Evolutionary conservation across 1,140 invertebrate species (phyloP), one percentile per base, ranked within the genome.

Genomic region (Zaprionus capensis): DNA sequence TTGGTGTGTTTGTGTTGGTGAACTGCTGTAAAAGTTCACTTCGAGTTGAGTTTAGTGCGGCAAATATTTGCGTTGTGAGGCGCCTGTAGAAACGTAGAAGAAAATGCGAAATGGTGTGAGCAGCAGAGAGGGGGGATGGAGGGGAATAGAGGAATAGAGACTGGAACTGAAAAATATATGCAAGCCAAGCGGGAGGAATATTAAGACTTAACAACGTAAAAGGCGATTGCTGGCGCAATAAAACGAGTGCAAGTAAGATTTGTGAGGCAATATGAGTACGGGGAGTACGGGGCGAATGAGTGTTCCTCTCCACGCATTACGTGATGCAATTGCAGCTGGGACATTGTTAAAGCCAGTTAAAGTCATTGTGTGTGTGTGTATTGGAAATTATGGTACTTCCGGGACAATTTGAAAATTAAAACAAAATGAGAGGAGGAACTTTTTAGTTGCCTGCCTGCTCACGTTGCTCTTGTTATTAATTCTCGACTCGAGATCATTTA

Each of bases 21-120:
- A 57, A 69, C 46, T 22, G 20, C 12, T 51, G 46, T 51, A 63
- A 74, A 74, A 70, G 71, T 70, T 74, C 66, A 70, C 58, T 68
- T 73, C 51, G 55, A 64, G 61, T 71, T 66, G 26, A 76, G 71
- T 51, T 77, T 58, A 53, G 71, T 59, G 61, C 44, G 24, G 74
- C 74, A 76, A 76, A 71, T 76, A 76, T 72, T 76, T 76, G 74
- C 62, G 44, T 59, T 34, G 75, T 49, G 36, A 46, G 68, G 44
- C 15, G 58, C 62, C 34, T 20, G 14, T 12, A 57, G 38, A 55
- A 71, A 14, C 22, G 31, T 55, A 49, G 24, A 2, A 63, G 20
- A 55, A 24, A 55, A 38, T 14, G 28, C 26, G 14, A 31, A 24
- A 62, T 49, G 49, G 17, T 34, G 38, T 36, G 17, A 31, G 31